These are phyloP conservation scores for Propsilocerus akamusi DNA, from an alignment of 1,140 invertebrate genomes.

Conservation along the genomic window DNA sequence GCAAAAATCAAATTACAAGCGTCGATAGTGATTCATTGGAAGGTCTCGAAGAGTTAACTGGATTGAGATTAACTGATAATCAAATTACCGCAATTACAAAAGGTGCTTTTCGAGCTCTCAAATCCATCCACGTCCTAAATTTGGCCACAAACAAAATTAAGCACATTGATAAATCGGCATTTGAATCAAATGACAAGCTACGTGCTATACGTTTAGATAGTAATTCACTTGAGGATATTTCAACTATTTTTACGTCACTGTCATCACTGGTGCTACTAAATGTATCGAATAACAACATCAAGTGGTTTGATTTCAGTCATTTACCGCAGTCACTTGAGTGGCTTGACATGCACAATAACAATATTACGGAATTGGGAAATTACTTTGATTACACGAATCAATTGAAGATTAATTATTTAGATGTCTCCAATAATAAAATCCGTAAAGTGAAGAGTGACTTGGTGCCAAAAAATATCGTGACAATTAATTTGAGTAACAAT, in stretches of 20 bases:
- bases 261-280: slow-evolving; percentile 49
- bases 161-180: slow-evolving; percentile 39
- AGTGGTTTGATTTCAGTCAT: slow-evolving; percentile 45
- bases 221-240: slow-evolving; percentile 42
- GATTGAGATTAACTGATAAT: slow-evolving; percentile 45
- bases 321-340: slow-evolving; percentile 46
- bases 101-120: slow-evolving; percentile 43
- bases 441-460: slow-evolving; percentile 41
- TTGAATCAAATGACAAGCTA: slow-evolving; percentile 40
- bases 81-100: slow-evolving; percentile 41
- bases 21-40: slow-evolving; percentile 38
- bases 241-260: slow-evolving; percentile 42
- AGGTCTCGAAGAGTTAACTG: slow-evolving; percentile 39
- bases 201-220: slow-evolving; percentile 45
- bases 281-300: slow-evolving; percentile 44
- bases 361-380: slow-evolving; percentile 44
- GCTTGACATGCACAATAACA: slow-evolving; percentile 48
- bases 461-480: slow-evolving; percentile 53
- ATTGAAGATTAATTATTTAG: slow-evolving; percentile 50
- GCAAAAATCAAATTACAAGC: slow-evolving; percentile 51
- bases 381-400: slow-evolving; percentile 38
- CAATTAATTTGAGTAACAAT: slow-evolving; percentile 58
- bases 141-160: slow-evolving; percentile 46
- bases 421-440: slow-evolving; percentile 55
- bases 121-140: slow-evolving; percentile 44